Percentiles rank a stretch among this genome's conserved stretches.
These are phyloP conservation scores for Coryphaenoides rupestris DNA, from an alignment of 2,113 vertebrate genomes.

Conservation along the genomic window DNA sequence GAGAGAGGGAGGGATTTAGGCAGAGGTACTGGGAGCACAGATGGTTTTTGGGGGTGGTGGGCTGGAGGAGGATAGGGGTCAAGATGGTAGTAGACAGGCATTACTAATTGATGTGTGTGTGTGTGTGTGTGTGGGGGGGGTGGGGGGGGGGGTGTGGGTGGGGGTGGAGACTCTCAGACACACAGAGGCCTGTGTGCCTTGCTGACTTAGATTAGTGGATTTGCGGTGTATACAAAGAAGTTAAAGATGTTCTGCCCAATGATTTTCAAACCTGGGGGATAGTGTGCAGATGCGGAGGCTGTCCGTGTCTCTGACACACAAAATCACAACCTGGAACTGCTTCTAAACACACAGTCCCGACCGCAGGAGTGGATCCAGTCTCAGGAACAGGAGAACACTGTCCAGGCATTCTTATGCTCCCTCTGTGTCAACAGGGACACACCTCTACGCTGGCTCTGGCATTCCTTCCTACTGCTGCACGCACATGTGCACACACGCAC, in stretches of 20 bases:
- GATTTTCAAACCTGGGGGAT: constrained; percentile 41
- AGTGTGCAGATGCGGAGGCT: constrained; percentile 48
- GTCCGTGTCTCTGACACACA: constrained; percentile 44
- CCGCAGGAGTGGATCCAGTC: constrained; percentile 61
- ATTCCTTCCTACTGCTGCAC: constrained; percentile 8
- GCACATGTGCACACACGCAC: neutral
- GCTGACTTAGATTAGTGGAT: constrained; percentile 35
- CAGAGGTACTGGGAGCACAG: neutral
- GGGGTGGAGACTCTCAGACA: neutral
- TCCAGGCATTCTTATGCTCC: constrained; percentile 55
- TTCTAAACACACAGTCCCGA: constrained; percentile 52
- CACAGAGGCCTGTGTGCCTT: constrained; percentile 10
- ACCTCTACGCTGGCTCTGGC: constrained; percentile 44
- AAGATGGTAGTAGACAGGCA: too few species aligned
- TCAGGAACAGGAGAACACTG: constrained; percentile 48
- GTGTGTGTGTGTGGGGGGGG: too few species aligned
- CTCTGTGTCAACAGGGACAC: constrained; percentile 66
- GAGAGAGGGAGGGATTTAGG: constrained; percentile 1
- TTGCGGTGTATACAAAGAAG: constrained; percentile 33
- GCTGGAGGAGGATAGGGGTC: neutral
- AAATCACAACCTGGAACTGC: constrained; percentile 59
- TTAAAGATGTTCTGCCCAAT: constrained; percentile 41
- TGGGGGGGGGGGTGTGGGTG: neutral
- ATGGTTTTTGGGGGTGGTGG: constrained; percentile 4
- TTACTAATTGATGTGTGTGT: neutral